Conservation (phyloP, 2,113 vertebrate genomes). For the Colistium nudipinnis region DNA sequence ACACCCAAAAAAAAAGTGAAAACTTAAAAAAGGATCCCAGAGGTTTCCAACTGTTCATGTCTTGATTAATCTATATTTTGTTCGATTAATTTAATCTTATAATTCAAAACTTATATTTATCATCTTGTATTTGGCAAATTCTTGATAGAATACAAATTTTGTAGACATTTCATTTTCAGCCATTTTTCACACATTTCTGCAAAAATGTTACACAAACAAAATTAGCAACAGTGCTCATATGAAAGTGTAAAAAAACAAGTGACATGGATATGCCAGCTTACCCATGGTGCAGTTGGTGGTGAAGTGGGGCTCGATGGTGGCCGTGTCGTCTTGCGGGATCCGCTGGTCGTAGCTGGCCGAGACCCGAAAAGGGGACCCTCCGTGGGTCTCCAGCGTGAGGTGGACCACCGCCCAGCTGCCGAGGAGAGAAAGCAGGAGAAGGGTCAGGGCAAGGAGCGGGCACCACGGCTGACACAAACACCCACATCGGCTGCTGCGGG, state of each 20-base stretch:
- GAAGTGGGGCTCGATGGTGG: slow-evolving; percentile 79
- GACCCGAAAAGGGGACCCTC: slow-evolving; percentile 75
- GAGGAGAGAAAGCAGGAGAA: slow-evolving; percentile 83
- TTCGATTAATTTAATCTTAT: too few relatives aligned
- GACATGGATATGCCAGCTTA: slow-evolving; percentile 54
- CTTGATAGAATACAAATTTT: too few relatives aligned
- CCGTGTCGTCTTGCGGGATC: slow-evolving; percentile 65
- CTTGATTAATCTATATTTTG: too few relatives aligned
- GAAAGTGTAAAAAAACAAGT: too few relatives aligned
- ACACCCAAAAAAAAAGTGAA: neutral
- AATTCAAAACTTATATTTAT: too few relatives aligned
- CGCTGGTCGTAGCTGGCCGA: slow-evolving; percentile 77
- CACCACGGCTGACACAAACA: slow-evolving; percentile 65
- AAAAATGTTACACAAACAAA: neutral
- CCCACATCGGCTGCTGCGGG: slow-evolving; percentile 27
- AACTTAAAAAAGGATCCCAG: neutral
- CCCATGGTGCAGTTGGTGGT: slow-evolving; percentile 84
- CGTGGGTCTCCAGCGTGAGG: slow-evolving; percentile 73
- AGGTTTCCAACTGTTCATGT: neutral
- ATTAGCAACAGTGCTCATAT: neutral
- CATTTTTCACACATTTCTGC: neutral
- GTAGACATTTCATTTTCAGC: too few relatives aligned
- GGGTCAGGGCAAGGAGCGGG: slow-evolving; percentile 73
- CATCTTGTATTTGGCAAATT: too few relatives aligned
- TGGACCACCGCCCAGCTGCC: slow-evolving; percentile 85